Base-by-base conservation (phyloP, 2,113 vertebrate genomes). In the Triplophysa siluroides region DNA sequence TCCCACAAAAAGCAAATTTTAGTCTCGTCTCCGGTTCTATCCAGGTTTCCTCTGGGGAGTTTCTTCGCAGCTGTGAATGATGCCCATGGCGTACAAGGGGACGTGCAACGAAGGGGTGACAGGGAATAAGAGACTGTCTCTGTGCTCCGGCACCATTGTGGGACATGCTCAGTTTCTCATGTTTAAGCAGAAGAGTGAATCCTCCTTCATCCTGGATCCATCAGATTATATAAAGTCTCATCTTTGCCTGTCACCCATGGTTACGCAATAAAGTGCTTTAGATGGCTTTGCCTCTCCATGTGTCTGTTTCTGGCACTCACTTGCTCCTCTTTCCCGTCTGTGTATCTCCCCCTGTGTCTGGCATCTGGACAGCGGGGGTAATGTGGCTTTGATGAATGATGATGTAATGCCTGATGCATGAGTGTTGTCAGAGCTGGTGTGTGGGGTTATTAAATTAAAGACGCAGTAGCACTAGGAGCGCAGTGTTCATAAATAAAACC, bases 161-260 rank as follows among this genome's bases (percentile, higher is more conserved):
- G 50, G 24, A 67, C 67, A 71, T 76, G 54, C 78, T 80, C 78
- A 41, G 29, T 47, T 67, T 81, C 79, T 82, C 77, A 72, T 79
- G 80, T n/a, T 78, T 82, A 76, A 72, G 66, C 58, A 76, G 56
- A 58, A 75, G 70, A 21, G 52, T 72, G 79, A 82, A 82, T 82
- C 72, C 75, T 81, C 52, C 66, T 76, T 84, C 81, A 83, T 78
- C 68, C 65, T 83, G 76, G 61, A 71, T 84, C 65, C 72, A 76
- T 84, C 76, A 78, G 81, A 76, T 84, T 82, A 82, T 76, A 76
- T 84, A 82, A 84, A 79, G 80, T 69, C 70, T 69, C 78, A 56
- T 62, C 43, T 69, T 76, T 54, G 76, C 13, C 80, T 79, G 50
- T 76, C 72, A 82, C 52, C 52, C 58, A 66, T 76, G 79, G 70